These are phyloP conservation scores for Vanessa tameamea DNA, from an alignment of 1,140 invertebrate genomes.

Conservation along the genomic window DNA sequence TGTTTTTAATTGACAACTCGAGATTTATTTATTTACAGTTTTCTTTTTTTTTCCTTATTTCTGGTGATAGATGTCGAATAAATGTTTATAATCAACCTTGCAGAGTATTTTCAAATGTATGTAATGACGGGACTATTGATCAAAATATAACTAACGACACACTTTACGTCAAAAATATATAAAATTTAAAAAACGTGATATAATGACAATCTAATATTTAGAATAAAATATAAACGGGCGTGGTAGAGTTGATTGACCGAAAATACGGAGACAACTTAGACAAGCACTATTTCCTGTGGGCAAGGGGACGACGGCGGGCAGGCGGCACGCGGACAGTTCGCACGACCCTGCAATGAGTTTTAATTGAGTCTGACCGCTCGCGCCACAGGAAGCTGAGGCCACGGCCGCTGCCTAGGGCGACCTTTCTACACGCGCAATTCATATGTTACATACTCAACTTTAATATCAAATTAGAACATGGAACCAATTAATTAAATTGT, in stretches of 20 bases:
- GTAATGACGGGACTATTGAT: no score
- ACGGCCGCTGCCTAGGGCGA: constrained; percentile 63
- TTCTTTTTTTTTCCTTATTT: no score
- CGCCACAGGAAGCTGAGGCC: constrained; percentile 65
- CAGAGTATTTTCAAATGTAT: no score
- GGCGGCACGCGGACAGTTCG: constrained; percentile 54
- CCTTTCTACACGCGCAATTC: constrained; percentile 47
- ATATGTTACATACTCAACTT: background rate
- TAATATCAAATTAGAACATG: background rate
- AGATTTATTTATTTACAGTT: no score
- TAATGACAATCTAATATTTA: background rate
- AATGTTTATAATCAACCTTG: no score
- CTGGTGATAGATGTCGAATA: no score
- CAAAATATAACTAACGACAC: no score
- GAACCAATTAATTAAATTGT: background rate
- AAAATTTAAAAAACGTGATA: no score
- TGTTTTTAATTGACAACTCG: no score
- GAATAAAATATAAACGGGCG: constrained; percentile 6
- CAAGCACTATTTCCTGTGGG: constrained; percentile 71
- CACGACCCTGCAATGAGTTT: constrained; percentile 76
- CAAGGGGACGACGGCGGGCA: constrained; percentile 44
- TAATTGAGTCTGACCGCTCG: constrained; percentile 69
- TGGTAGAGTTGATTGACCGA: constrained; percentile 58
- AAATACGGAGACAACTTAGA: constrained; percentile 56
- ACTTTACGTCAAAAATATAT: no score